These are phyloP conservation scores for Tachysurus vachellii DNA, from an alignment of 2,113 vertebrate species.

Conservation along the genomic window DNA sequence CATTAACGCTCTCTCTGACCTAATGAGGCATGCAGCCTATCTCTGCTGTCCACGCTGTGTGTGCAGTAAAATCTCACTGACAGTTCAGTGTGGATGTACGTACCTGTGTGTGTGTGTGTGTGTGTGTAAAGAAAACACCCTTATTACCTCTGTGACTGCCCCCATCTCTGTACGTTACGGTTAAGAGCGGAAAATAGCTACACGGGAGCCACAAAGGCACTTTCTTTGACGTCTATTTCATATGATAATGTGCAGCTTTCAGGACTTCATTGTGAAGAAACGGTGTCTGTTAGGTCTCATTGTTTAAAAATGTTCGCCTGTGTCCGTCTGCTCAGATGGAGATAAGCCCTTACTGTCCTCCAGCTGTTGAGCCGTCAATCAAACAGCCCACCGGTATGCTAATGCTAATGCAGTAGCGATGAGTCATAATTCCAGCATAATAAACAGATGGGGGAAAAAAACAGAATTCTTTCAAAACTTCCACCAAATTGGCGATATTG, in stretches of 20 bases:
- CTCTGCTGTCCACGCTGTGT: conserved; percentile 5
- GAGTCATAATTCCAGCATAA: conserved; percentile 41
- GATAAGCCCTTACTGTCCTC: conserved; percentile 40
- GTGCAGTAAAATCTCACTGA: conserved; percentile 12
- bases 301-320: conserved; percentile 36
- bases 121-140: conserved; percentile 16
- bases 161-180: background rate
- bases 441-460: background rate
- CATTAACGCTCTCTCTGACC: background rate
- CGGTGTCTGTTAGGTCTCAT: conserved; percentile 20
- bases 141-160: conserved; percentile 14
- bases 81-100: conserved; percentile 14
- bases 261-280: conserved; percentile 10
- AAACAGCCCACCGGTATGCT: conserved; percentile 11
- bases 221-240: conserved; percentile 15
- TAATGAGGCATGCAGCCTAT: background rate
- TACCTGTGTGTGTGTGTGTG: conserved; percentile 25
- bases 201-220: conserved; percentile 17
- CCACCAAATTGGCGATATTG: background rate
- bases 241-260: conserved; percentile 19
- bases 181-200: conserved; percentile 8
- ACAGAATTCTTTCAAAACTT: background rate
- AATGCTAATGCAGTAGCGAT: conserved; percentile 17
- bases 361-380: conserved; percentile 45
- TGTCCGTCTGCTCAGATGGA: conserved; percentile 48